Evolutionary conservation across 1,140 invertebrate species (phyloP).

Genomic region (Pseudachorutes palmiensis): DNA sequence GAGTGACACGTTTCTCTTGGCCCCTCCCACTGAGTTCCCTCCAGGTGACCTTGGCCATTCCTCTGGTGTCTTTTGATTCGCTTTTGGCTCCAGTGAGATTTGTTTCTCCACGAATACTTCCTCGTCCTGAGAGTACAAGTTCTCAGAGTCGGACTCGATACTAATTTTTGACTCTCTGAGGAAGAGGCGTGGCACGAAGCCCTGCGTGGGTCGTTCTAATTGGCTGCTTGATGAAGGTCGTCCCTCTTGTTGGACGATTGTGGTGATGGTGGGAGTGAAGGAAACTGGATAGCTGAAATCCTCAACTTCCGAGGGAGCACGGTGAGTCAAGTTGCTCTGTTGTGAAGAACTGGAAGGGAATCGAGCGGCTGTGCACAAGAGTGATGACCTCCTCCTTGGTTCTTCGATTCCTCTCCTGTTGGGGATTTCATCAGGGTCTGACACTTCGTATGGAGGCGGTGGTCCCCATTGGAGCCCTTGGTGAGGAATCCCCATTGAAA

Average conservation of each 20-base stretch:
- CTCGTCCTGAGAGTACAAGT: too few relatives aligned
- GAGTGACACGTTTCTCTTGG: not conserved
- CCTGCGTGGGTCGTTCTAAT: not conserved
- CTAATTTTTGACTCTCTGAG: constrained; percentile 12
- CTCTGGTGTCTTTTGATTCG: too few relatives aligned
- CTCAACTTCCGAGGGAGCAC: not conserved
- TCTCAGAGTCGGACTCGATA: not conserved
- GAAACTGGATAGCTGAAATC: not conserved
- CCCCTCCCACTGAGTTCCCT: not conserved
- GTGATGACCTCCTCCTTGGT: not conserved
- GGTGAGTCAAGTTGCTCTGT: constrained; percentile 8
- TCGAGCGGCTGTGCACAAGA: not conserved
- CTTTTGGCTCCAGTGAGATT: not conserved
- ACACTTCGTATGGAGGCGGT: constrained; percentile 31
- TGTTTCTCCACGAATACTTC: not conserved
- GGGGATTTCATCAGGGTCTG: too few relatives aligned
- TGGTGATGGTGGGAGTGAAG: not conserved
- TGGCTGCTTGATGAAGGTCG: not conserved
- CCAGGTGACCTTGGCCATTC: too few relatives aligned
- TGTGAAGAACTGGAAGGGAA: not conserved
- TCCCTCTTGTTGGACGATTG: not conserved
- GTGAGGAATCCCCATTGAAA: not conserved
- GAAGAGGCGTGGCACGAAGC: not conserved
- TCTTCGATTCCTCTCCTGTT: not conserved
- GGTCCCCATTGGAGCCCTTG: constrained; percentile 25